Evolutionary conservation across 2,888 invertebrate species (phyloP).

Genomic region (Protophormia terraenovae): DNA sequence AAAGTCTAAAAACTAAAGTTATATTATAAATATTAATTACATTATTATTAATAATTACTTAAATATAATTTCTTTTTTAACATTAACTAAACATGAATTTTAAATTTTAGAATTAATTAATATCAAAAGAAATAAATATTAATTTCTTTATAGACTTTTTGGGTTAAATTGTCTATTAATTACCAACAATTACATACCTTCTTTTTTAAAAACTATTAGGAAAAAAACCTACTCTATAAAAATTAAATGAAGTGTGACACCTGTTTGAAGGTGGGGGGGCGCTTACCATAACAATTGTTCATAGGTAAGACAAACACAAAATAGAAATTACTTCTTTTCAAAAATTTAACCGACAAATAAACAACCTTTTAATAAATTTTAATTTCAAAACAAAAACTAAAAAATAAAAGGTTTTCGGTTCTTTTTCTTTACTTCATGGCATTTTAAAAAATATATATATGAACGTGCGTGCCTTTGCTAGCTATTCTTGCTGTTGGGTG

Average conservation of each 20-base stretch:
- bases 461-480: conserved; percentile 31
- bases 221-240: conserved; percentile 45
- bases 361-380: conserved; percentile 28
- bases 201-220: not conserved
- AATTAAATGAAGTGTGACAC: conserved; percentile 64
- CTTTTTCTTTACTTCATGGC: not conserved
- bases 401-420: conserved; percentile 50
- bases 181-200: conserved; percentile 46
- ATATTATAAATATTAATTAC: not conserved
- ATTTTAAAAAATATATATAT: too few species aligned
- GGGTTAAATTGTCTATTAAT: conserved; percentile 45
- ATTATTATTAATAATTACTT: not conserved
- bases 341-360: conserved; percentile 36
- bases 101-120: conserved; percentile 25
- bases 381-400: not conserved
- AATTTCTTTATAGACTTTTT: conserved; percentile 1
- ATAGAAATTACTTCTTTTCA: not conserved
- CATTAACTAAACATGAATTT: not conserved
- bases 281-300: conserved; percentile 5
- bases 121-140: conserved; percentile 8
- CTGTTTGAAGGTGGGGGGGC: conserved; percentile 52
- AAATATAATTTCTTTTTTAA: conserved; percentile 20
- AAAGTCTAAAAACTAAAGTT: not conserved
- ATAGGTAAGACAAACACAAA: not conserved
- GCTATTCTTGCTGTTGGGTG: conserved; percentile 19